These are phyloP conservation scores for Meteorus cinctellus DNA, from an alignment of 2,888 invertebrate species.

Conservation along the genomic window DNA sequence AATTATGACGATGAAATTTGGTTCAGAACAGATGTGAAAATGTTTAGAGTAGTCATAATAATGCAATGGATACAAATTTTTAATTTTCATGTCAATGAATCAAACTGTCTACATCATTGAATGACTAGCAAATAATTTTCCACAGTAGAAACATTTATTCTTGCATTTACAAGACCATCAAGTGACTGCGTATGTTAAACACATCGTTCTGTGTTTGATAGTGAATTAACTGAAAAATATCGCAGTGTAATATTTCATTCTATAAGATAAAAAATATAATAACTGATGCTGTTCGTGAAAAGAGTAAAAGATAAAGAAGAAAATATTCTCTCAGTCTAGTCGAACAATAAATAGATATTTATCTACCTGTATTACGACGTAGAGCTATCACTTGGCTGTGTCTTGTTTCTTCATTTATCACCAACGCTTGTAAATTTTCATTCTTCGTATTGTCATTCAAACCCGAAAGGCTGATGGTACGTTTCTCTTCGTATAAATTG, in stretches of 20 bases:
- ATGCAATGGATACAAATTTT: no score
- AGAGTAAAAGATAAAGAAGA: not conserved
- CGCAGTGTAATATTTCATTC: slow-evolving; percentile 17
- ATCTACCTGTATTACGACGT: slow-evolving; percentile 40
- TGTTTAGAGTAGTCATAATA: no score
- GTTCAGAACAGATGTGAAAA: no score
- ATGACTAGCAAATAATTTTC: not conserved
- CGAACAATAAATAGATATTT: slow-evolving; percentile 8
- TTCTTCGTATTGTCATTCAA: slow-evolving; percentile 70
- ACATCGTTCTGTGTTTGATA: not conserved
- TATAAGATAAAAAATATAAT: not conserved
- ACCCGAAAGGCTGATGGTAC: slow-evolving; percentile 55
- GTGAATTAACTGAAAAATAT: slow-evolving; percentile 20
- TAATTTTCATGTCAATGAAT: no score
- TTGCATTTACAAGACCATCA: slow-evolving; percentile 1
- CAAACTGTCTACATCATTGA: no score
- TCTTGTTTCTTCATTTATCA: slow-evolving; percentile 31
- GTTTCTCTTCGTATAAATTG: slow-evolving; percentile 46
- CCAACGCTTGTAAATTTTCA: slow-evolving; percentile 20
- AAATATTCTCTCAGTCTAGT: not conserved
- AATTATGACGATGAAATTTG: no score
- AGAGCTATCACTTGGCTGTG: slow-evolving; percentile 15
- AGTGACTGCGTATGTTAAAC: slow-evolving; percentile 8
- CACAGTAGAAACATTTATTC: slow-evolving; percentile 44
- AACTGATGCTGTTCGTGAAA: not conserved